Conservation (phyloP, 2,113 vertebrate species). For the Columba janthina region DNA sequence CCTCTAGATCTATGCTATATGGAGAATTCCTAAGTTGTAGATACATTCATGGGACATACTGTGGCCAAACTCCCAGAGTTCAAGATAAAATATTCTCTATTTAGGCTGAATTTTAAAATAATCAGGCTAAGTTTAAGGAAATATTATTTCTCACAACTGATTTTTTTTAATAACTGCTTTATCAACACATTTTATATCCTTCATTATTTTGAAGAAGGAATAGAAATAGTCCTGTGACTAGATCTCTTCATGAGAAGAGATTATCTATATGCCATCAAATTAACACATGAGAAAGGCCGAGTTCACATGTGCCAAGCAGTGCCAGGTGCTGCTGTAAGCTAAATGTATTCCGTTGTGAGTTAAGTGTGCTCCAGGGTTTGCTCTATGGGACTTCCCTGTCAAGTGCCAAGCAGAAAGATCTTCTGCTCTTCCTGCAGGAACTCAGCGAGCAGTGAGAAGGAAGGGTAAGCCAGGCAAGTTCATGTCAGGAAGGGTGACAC, state of each 20-base stretch:
- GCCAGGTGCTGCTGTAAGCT: background rate
- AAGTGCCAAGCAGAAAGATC: background rate
- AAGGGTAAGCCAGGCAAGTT: background rate
- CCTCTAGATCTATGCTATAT: background rate
- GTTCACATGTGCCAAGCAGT: background rate
- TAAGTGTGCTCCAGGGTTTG: background rate
- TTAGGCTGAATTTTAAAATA: background rate
- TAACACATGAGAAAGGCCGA: background rate
- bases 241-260: background rate
- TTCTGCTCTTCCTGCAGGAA: background rate
- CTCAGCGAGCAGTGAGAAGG: rapidly evolving
- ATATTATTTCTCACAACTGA: background rate
- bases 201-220: background rate
- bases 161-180: background rate
- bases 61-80: background rate
- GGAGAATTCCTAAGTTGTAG: background rate
- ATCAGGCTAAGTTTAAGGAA: background rate
- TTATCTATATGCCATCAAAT: background rate
- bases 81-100: background rate
- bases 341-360: background rate
- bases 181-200: background rate
- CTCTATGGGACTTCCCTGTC: background rate
- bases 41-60: background rate
- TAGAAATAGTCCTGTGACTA: background rate
- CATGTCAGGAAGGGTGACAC: background rate